Percentiles rank a stretch among this genome's conserved stretches.
These are phyloP conservation scores for Eulemur coronatus DNA, from an alignment of 2,797 vertebrate genomes.

Conservation along the genomic window DNA sequence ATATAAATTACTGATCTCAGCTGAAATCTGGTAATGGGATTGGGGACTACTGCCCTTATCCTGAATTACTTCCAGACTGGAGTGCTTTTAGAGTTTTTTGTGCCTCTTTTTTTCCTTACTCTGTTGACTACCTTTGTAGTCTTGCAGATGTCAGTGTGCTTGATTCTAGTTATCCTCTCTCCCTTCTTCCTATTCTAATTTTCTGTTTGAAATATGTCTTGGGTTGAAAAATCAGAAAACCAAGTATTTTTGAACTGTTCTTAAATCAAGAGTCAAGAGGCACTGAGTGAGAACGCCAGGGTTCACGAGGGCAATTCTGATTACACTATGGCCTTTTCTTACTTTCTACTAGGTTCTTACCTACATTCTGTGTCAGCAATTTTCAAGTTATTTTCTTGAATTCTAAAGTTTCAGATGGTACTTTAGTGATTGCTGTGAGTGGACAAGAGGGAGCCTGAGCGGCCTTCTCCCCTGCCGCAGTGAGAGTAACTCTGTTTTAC, in stretches of 20 bases:
- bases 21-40: not conserved
- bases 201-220: not conserved
- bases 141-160: not conserved
- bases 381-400: not conserved
- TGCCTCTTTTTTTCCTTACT: not conserved
- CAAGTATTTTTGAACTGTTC: not conserved
- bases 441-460: not conserved
- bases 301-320: not conserved
- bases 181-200: not conserved
- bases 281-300: not conserved
- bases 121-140: not conserved
- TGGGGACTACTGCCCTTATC: not conserved
- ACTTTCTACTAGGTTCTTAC: not conserved
- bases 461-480: not conserved
- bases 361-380: not conserved
- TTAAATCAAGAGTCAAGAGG: not conserved
- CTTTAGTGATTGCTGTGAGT: not conserved
- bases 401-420: not conserved
- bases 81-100: not conserved
- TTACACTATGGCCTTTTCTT: not conserved
- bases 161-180: not conserved
- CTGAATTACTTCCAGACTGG: not conserved
- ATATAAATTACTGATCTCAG: not conserved
- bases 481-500: not conserved
- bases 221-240: not conserved